A percentile compares a stretch with the other conserved stretches of the same genome.
Evolutionary conservation across 2,888 invertebrate genomes (phyloP).

Genomic region (Alloscopus bannaensis): DNA sequence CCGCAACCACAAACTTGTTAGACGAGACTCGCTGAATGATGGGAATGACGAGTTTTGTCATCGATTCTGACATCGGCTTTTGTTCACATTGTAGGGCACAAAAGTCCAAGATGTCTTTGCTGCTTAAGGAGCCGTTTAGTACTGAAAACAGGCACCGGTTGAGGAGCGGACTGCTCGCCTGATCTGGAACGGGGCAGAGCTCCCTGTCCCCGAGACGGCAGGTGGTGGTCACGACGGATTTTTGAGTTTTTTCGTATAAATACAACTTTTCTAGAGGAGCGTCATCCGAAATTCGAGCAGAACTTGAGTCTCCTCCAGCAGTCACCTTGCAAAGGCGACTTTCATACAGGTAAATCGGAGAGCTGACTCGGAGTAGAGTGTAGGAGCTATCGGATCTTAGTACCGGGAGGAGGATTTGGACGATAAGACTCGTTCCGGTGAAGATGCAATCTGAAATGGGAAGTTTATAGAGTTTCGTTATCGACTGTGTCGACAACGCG

Average conservation of each 20-base stretch:
- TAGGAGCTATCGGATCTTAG: conserved; percentile 29
- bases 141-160: conserved; percentile 61
- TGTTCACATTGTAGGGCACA: conserved; percentile 61
- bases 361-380: conserved; percentile 46
- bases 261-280: conserved; percentile 40
- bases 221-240: conserved; percentile 21
- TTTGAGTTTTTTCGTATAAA: conserved; percentile 46
- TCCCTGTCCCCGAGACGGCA: conserved; percentile 43
- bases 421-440: conserved; percentile 46
- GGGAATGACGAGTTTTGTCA: conserved; percentile 44
- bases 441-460: conserved; percentile 68
- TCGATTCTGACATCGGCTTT: conserved; percentile 23
- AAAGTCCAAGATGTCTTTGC: conserved; percentile 28
- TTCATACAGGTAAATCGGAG: conserved; percentile 64
- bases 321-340: conserved; percentile 47
- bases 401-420: conserved; percentile 65
- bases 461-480: conserved; percentile 62
- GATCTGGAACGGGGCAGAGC: conserved; percentile 58
- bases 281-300: conserved; percentile 9
- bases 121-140: conserved; percentile 38
- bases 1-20: conserved; percentile 62
- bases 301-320: neutral
- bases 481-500: conserved; percentile 40
- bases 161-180: conserved; percentile 43
- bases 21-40: conserved; percentile 58